Percentiles rank a stretch among this genome's conserved stretches.
Evolutionary conservation across 2,888 invertebrate genomes (phyloP).

Genomic region (Acleris emargana): DNA sequence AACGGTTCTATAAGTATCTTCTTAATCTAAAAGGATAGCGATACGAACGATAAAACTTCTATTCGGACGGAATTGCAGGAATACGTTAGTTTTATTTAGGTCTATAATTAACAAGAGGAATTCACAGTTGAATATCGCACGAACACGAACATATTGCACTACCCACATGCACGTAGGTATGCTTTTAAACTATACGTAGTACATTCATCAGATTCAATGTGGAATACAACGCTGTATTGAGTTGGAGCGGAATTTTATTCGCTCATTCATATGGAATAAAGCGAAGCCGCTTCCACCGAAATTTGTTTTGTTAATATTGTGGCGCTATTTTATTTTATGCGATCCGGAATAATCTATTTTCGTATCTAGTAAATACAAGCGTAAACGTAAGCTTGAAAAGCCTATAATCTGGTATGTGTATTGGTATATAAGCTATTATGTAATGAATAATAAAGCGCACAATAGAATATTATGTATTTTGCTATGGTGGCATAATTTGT

Average conservation of each 20-base stretch:
- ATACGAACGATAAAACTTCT: too few relatives aligned
- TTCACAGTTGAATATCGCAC: too few relatives aligned
- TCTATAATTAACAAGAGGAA: too few relatives aligned
- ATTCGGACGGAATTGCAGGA: too few relatives aligned
- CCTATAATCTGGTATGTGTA: neutral
- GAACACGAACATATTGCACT: too few relatives aligned
- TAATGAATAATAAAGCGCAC: too few relatives aligned
- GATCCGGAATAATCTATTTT: constrained; percentile 31
- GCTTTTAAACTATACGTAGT: neutral
- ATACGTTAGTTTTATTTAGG: too few relatives aligned
- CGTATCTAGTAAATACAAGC: constrained; percentile 22
- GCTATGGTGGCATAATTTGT: too few relatives aligned
- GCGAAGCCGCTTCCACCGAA: constrained; percentile 22
- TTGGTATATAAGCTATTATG: too few relatives aligned
- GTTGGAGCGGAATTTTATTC: neutral
- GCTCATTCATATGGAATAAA: constrained; percentile 35
- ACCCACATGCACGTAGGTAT: neutral
- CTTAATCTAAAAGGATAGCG: too few relatives aligned
- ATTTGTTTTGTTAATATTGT: constrained; percentile 35
- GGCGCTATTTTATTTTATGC: constrained; percentile 30
- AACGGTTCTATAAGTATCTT: too few relatives aligned
- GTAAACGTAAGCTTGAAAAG: constrained; percentile 12
- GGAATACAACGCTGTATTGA: neutral
- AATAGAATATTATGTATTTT: too few relatives aligned
- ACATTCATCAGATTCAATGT: neutral